These are phyloP conservation scores for Piaya cayana DNA, from an alignment of 2,113 vertebrate species.

Conservation along the genomic window DNA sequence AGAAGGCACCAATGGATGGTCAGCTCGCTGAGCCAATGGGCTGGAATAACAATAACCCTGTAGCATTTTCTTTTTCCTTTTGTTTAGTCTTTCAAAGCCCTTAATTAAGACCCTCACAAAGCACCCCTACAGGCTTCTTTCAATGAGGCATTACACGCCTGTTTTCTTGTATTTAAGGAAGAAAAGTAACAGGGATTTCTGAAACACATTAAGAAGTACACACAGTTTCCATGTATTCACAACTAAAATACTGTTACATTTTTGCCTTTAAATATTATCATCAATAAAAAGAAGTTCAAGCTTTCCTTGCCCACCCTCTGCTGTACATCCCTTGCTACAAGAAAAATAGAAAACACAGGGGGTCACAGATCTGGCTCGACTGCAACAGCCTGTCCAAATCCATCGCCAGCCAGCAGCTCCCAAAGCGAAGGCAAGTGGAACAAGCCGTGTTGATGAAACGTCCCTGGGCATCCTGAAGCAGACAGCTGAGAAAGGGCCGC, in stretches of 20 bases:
- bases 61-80: conserved; percentile 81
- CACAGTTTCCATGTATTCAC: conserved; percentile 78
- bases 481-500: neutral
- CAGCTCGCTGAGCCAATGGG: conserved; percentile 81
- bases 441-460: neutral
- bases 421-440: neutral
- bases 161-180: conserved; percentile 82
- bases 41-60: conserved; percentile 86
- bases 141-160: conserved; percentile 82
- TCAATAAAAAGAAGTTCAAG: conserved; percentile 43
- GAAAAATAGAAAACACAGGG: neutral
- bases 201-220: conserved; percentile 78
- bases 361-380: neutral
- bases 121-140: conserved; percentile 74
- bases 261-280: conserved; percentile 74
- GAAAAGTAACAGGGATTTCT: conserved; percentile 77
- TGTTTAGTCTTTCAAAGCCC: conserved; percentile 83
- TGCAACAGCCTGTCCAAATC: neutral
- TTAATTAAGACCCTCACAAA: conserved; percentile 83
- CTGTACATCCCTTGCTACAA: neutral
- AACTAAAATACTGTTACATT: conserved; percentile 79
- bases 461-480: neutral
- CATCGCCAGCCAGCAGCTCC: neutral
- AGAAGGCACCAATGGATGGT: conserved; percentile 85
- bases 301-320: neutral